Percentiles rank a stretch among this genome's conserved stretches.
phyloP scores from a whole-genome alignment of 2,888 invertebrate genomes.

The Holacanthella duospinosa region DNA sequence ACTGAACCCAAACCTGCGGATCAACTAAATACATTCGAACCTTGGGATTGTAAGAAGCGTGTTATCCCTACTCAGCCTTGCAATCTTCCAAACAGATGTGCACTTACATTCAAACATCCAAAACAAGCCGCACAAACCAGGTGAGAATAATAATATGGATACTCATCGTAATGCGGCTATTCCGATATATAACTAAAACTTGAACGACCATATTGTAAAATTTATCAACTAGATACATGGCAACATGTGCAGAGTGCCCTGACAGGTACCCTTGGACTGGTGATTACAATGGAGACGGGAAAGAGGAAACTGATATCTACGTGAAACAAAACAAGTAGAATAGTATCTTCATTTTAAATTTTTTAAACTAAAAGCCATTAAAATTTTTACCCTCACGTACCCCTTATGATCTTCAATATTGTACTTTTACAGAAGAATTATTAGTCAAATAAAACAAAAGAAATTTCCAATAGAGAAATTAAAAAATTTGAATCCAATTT shows the following conservation, averaged over 20 bases:
- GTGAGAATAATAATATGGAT: slow-evolving; percentile 10
- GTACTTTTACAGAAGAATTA: background rate
- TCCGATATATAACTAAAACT: background rate
- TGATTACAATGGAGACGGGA: slow-evolving; percentile 34
- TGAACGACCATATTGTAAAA: no score
- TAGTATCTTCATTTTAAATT: slow-evolving; percentile 1
- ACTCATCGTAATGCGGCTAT: no score
- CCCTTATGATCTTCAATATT: slow-evolving; percentile 1
- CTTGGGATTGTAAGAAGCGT: slow-evolving; percentile 68
- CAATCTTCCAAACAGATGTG: slow-evolving; percentile 70
- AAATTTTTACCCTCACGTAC: background rate
- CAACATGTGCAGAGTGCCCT: slow-evolving; percentile 76
- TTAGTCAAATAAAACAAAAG: background rate
- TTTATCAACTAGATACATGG: slow-evolving; percentile 56
- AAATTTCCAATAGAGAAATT: background rate
- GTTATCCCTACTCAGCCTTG: slow-evolving; percentile 64
- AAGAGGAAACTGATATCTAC: slow-evolving; percentile 35
- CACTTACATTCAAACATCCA: slow-evolving; percentile 63
- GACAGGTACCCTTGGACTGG: slow-evolving; percentile 66
- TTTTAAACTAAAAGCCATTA: background rate
- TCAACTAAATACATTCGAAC: slow-evolving; percentile 58
- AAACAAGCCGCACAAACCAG: slow-evolving; percentile 43
- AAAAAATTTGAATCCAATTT: no score
- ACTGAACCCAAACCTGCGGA: slow-evolving; percentile 68
- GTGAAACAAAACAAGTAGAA: slow-evolving; percentile 35